Base-by-base conservation (phyloP, 1,140 invertebrate species). In the Augochlora pura region DNA sequence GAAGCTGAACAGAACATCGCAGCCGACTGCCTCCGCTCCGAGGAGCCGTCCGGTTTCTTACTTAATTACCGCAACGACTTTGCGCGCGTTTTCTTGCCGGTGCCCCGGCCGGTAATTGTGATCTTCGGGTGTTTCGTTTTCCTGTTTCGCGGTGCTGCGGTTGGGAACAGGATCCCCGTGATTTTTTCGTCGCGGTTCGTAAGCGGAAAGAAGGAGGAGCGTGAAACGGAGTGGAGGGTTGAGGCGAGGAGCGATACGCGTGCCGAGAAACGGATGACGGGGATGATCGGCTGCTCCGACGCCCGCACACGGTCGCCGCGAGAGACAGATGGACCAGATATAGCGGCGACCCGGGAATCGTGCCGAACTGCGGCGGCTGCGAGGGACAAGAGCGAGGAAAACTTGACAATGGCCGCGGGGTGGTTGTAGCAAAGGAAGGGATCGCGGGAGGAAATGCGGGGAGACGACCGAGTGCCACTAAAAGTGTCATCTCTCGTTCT, bases 331-430 rank as follows among this genome's bases (percentile, higher is more conserved):
- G 49, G 82, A 88, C 86, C 86, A 88, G 88, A 83, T 84, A 70
- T 81, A 76, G 70, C 71, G 72, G 78, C 79, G 60, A 71, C 77
- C 65, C 80, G 67, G 66, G 46, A 46, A 79, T 65, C 75, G 60
- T 62, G 57, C 46, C 60, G 66, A 68, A 81, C 72, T 66, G 67
- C 65, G 71, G 80, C 60, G 79, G 76, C 81, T 80, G 77, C 49
- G 16, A 77, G 62, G 63, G 57, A 75, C 62, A 57, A 80, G 73
- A 57, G 81, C 65, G 80, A 82, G 60, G 60, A 85, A 87, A 90
- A 87, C 86, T 88, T 88, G 88, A 91, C 88, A 90, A 91, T 89
- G 87, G 88, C 89, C 81, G 77, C 64, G 86, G 88, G 79, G 80
- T 82, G 84, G 82, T 49, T 63, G 72, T 32, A 64, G 57, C 57